phyloP scores from a whole-genome alignment of 2,888 invertebrate species.

The Pycnomerus fuliginosus region DNA sequence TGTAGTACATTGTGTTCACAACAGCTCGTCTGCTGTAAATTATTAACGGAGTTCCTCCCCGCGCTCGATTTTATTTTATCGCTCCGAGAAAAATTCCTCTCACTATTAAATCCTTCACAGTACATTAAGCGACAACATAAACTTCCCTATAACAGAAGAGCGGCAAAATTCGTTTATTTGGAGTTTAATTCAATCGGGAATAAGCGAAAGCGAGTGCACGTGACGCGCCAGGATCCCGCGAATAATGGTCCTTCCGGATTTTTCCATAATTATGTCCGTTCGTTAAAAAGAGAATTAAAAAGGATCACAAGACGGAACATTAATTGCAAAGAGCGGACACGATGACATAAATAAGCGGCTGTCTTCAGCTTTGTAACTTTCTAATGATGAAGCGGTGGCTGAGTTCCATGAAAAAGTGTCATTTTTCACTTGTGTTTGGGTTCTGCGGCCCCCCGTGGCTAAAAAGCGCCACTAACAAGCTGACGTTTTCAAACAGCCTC shows the following conservation, averaged over 20 bases:
- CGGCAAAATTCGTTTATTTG: constrained; percentile 12
- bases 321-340: background rate
- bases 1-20: too few species aligned
- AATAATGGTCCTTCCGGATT: too few species aligned
- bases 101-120: constrained; percentile 13
- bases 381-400: background rate
- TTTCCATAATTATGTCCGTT: too few species aligned
- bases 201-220: too few species aligned
- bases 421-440: constrained; percentile 12
- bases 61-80: constrained; percentile 14
- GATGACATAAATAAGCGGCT: constrained; percentile 1
- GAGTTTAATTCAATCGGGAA: too few species aligned
- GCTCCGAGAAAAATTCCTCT: constrained; percentile 8
- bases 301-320: too few species aligned
- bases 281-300: too few species aligned
- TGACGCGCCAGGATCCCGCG: too few species aligned
- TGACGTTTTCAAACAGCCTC: too few species aligned
- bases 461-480: constrained; percentile 9
- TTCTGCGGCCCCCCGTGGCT: constrained; percentile 1
- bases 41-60: too few species aligned
- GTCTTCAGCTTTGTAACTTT: background rate
- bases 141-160: constrained; percentile 13
- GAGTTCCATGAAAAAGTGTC: constrained; percentile 7
- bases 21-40: too few species aligned
- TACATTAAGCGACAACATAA: constrained; percentile 15